Evolutionary conservation across 2,888 invertebrate genomes (phyloP), one percentile per base, ranked within the genome.

Genomic region (Apodemia zela): DNA sequence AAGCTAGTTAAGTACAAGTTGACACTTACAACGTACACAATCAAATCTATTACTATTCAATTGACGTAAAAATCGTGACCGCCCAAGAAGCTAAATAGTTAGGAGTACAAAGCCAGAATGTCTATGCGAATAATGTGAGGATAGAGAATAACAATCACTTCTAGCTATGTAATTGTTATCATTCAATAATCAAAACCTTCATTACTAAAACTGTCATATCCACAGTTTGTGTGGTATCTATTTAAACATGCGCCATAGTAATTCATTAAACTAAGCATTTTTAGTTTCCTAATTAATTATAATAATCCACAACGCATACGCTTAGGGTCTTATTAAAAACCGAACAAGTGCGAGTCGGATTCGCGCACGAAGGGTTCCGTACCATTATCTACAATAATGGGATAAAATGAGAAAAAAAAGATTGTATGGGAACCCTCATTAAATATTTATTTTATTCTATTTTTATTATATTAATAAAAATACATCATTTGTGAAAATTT

Each of bases 51-150:
- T 54, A n/a, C 29, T 54, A 60, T 60, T 60, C 60, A 10, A 29
- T 54, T 42, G 35, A 59, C 49, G 60, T 60, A 45, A 17, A 35
- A 29, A 25, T 63, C 29, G 38, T 29, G 58, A 60, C 45, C 57
- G 33, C 58, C 58, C 64, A 64, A 64, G 64, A 29, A 60, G 64
- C 18, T 18, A 21, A 18, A 33, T 60, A 64, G 42, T 64, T 58
- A 64, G 21, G 45, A 60, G 18, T 54, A 29, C 57, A 57, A 54
- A 38, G 60, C 33, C 11, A 54, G 25, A 29, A 57, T 57, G 21
- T 54, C 18, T 54, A 54, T 21, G 54, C 54, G 54, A 54, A 54
- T 54, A 54, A 25, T 54, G 54, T 29, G 54, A 54, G 54, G 15
- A 29, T 54, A 54, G 21, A 51, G 51, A 25, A 21, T 51, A 21